phyloP scores from a whole-genome alignment of 2,797 vertebrate genomes.

The Limnodromus scolopaceus region DNA sequence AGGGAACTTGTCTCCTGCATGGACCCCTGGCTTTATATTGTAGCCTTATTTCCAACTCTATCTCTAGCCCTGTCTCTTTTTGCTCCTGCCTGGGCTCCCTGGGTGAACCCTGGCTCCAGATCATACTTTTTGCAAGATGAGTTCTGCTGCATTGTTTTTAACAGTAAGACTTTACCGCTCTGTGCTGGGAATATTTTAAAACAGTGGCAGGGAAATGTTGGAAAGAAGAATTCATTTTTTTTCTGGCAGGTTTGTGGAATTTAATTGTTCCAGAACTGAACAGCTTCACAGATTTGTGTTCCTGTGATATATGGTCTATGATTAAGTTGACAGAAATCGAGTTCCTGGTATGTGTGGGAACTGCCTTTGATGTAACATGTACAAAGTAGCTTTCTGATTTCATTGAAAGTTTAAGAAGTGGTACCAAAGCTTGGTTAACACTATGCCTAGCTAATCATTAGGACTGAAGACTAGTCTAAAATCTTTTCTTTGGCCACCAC shows the following conservation, averaged over 20 bases:
- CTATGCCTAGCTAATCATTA: neutral
- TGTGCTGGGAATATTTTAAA: neutral
- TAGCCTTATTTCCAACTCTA: neutral
- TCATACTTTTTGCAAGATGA: neutral
- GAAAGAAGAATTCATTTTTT: neutral
- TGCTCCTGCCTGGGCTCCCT: neutral
- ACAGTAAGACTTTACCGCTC: neutral
- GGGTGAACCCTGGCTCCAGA: neutral
- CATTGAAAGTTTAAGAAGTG: neutral
- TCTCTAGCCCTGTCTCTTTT: neutral
- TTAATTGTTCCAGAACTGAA: neutral
- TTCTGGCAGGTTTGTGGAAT: neutral
- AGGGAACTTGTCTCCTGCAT: neutral
- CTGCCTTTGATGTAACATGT: neutral
- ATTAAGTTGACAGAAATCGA: neutral
- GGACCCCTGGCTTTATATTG: fast-evolving
- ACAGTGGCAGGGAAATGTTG: neutral
- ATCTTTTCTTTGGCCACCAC: neutral
- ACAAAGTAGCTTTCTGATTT: neutral
- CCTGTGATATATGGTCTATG: neutral
- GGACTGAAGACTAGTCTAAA: neutral
- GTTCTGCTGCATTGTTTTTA: neutral
- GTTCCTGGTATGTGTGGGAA: neutral
- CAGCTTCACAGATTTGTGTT: neutral
- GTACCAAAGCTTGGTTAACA: neutral